Percentiles rank a stretch among this genome's conserved stretches.
phyloP scores from a whole-genome alignment of 1,140 invertebrate species.

The Phocides pigmalion region DNA sequence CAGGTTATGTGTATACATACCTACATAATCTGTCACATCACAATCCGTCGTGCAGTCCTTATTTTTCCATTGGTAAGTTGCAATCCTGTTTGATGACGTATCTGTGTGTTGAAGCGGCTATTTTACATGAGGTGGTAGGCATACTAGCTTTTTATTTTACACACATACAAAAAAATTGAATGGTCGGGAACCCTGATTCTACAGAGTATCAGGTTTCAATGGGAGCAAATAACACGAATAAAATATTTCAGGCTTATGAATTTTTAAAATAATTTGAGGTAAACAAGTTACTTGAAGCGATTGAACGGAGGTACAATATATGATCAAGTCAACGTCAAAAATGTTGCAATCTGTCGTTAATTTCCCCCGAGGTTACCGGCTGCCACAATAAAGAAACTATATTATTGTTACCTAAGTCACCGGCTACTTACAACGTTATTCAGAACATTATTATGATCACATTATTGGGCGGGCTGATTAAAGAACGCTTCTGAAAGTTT shows the following conservation, averaged over 20 bases:
- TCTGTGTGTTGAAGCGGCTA: too few species aligned
- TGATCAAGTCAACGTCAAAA: constrained; percentile 66
- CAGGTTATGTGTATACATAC: too few species aligned
- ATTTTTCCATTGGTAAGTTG: too few species aligned
- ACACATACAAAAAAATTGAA: too few species aligned
- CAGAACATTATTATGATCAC: constrained; percentile 28
- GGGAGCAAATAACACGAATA: neutral
- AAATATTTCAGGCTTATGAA: too few species aligned
- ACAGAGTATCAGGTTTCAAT: too few species aligned
- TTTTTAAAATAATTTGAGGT: constrained; percentile 48
- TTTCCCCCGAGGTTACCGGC: constrained; percentile 73
- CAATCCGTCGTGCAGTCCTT: too few species aligned
- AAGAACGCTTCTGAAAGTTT: neutral
- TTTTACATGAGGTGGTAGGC: too few species aligned
- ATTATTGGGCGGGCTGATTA: constrained; percentile 11
- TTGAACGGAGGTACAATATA: constrained; percentile 56
- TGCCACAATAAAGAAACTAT: constrained; percentile 74
- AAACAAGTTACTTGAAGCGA: constrained; percentile 37
- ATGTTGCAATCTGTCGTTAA: constrained; percentile 76
- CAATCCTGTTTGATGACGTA: too few species aligned
- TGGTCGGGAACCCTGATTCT: too few species aligned
- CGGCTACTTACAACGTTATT: constrained; percentile 48
- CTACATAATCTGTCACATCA: too few species aligned
- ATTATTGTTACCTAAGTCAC: constrained; percentile 66
- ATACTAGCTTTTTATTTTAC: too few species aligned